Base-by-base conservation (phyloP, 2,888 invertebrate species). In the Tachina fera region DNA sequence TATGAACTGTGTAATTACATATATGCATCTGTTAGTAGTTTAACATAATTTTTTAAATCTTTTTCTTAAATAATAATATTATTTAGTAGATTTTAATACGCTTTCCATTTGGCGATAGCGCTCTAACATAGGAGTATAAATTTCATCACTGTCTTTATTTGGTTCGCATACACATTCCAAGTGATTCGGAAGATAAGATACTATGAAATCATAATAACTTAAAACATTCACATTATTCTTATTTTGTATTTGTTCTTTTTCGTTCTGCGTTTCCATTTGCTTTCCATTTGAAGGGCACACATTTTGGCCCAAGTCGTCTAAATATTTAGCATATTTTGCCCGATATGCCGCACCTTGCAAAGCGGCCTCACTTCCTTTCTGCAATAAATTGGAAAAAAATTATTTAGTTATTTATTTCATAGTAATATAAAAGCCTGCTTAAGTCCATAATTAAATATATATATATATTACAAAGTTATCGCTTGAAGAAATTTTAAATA, bases 321-420 rank as follows among this genome's bases (percentile, higher is more conserved):
- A 75, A 58, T 94, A 90, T 11, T 94, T 89, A 0, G 94, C 95
- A 88, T 95, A 94, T 90, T 95, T 95, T 1, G 96, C 96, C 88
- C 95, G 94, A 90, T 95, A 96, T 0, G 97, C 97, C 0, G 96
- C 96, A 0, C 98, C 98, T 65, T 98, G 91, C 88, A 96, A 94
- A 0, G 98, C 98, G 0, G 98, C 98, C 93, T 98, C 97, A 0
- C 95, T 94, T 56, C 95, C 95, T 89, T 97, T 96, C 94, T 97
- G 90, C 2, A 89, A 81, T 75, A n/a, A 78, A 58, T 19, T n/a
- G 31, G 49, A 65, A 65, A 22, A 14, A 22, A 9, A 61, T 2
- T 0, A 22, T 13, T 9, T 14, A n/a, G n/a, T n/a, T n/a, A 45
- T 45, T 65, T 65, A 31, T 31, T 31, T 31, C 6, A 31, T 31